A percentile compares a stretch with the other conserved stretches of the same genome.
These are phyloP conservation scores for Autographa pulchrina DNA, from an alignment of 2,888 invertebrate genomes.

Conservation along the genomic window DNA sequence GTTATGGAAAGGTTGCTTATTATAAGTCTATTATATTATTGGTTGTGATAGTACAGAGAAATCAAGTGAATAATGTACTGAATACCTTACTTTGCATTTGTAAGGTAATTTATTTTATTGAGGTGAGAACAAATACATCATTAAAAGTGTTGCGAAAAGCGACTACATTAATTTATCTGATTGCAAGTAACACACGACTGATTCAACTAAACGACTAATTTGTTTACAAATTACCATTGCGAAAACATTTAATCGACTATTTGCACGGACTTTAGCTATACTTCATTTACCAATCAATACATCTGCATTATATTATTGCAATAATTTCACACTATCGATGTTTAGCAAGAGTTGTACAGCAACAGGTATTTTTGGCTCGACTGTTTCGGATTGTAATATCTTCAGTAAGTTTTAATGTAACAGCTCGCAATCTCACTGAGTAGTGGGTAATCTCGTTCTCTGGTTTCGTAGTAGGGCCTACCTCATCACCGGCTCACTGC, in stretches of 20 bases:
- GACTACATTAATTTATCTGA: not conserved
- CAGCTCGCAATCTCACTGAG: constrained; percentile 44
- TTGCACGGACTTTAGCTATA: not conserved
- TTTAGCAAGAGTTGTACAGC: not conserved
- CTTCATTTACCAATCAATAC: constrained; percentile 2
- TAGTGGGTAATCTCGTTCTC: constrained; percentile 36
- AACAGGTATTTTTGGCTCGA: not conserved
- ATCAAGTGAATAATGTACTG: not conserved
- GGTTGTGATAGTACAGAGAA: too few species aligned
- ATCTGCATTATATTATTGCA: not conserved
- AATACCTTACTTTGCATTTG: not conserved
- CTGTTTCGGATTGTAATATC: constrained; percentile 11
- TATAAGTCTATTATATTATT: too few species aligned
- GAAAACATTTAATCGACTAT: not conserved
- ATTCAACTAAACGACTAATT: constrained; percentile 3
- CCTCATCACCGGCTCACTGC: constrained; percentile 76
- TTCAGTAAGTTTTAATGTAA: constrained; percentile 30
- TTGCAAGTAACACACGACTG: constrained; percentile 9
- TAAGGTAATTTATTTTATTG: not conserved
- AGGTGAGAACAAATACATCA: not conserved
- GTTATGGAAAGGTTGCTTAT: too few species aligned
- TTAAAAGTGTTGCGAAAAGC: not conserved
- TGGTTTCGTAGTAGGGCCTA: constrained; percentile 61
- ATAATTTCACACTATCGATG: not conserved
- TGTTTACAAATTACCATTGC: constrained; percentile 1